Evolutionary conservation across 2,888 invertebrate genomes (phyloP).

Genomic region (Drosophila monieri): DNA sequence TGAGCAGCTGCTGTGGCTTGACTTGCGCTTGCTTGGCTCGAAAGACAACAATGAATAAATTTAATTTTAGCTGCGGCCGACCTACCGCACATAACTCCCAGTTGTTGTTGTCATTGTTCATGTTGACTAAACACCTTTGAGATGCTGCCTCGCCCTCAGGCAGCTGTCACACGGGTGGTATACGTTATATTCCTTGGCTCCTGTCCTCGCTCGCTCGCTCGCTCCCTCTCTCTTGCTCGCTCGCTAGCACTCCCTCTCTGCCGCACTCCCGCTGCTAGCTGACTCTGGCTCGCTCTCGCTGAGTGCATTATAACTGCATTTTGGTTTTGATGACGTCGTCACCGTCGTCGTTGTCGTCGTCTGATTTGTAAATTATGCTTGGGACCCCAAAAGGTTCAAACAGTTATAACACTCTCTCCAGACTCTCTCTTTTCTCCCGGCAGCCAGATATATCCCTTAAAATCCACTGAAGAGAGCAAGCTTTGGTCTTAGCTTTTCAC

Average conservation of each 20-base stretch:
- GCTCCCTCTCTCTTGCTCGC: not conserved
- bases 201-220: constrained; percentile 7
- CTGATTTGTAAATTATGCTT: constrained; percentile 75
- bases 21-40: constrained; percentile 43
- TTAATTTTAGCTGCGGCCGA: constrained; percentile 73
- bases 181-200: constrained; percentile 42
- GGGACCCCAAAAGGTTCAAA: constrained; percentile 38
- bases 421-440: not conserved
- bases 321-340: constrained; percentile 76
- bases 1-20: constrained; percentile 39
- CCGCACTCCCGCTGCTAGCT: not conserved
- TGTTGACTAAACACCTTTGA: constrained; percentile 77
- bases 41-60: constrained; percentile 77
- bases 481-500: constrained; percentile 32
- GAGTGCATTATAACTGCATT: constrained; percentile 78
- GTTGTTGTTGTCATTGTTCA: constrained; percentile 40
- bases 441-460: constrained; percentile 1
- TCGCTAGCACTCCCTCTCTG: not conserved
- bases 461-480: constrained; percentile 9
- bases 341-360: constrained; percentile 48
- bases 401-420: constrained; percentile 8
- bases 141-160: constrained; percentile 75
- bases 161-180: constrained; percentile 70
- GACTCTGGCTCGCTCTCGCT: constrained; percentile 7
- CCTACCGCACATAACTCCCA: constrained; percentile 69